Evolutionary conservation across 2,797 vertebrate species (phyloP), one percentile per base, ranked within the genome.

Genomic region (Bothrops alternatus): DNA sequence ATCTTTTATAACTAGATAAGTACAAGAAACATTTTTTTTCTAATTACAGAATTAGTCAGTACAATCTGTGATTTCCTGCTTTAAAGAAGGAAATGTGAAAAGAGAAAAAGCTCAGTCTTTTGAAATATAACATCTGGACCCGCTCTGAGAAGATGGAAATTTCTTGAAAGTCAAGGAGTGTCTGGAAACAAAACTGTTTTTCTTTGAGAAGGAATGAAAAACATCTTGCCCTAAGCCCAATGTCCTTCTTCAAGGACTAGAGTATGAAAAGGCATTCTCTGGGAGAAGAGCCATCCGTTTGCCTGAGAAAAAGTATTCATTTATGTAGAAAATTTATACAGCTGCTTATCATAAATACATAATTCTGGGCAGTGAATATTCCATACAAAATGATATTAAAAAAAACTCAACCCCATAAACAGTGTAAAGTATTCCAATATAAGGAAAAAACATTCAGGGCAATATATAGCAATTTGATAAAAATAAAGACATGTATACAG

Each of bases 131-230:
- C 82, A 87, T 65, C 78, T 90, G 50, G 47, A 26, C 37, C 13
- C 18, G 1, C 37, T 92, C 50, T 90, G 20, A 90, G 50, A 65
- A 13, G 56, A 63, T 93, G 58, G 87, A 85, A 47, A 32, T 91
- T 93, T 56, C 25, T 63, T 56, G 86, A 91, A 57, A 88, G 42
- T 91, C 25, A 56, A 88, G 53, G 69, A 61, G 87, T 42, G 57
- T 61, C 90, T 91, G 60, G 89, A 90, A 93, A 42, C 37, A 58
- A 32, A 90, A 87, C 53, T 73, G 57, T 82, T 61, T 58, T 90
- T 93, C 58, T 90, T 93, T 90, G 32, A 26, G 50, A 69, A 91
- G 25, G 32, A 61, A 93, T 91, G 90, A 32, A 91, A 78, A 90
- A 93, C 25, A 25, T 58, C 18, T 87, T 87, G 82, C 89, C 85